Conservation (phyloP, 2,888 invertebrate genomes). For the Cosmorhoe ocellata region DNA sequence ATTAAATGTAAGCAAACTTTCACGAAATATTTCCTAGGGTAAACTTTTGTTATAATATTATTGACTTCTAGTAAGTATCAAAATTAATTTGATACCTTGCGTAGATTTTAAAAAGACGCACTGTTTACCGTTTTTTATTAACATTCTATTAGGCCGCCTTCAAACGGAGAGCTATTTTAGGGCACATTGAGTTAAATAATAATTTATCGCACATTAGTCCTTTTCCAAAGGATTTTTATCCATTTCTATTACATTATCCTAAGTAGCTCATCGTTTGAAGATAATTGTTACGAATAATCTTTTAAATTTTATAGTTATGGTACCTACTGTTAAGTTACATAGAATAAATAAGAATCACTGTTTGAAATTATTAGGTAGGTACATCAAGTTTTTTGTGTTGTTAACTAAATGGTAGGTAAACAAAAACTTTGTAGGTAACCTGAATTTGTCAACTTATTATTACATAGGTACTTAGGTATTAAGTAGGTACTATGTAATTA, state of each 20-base stretch:
- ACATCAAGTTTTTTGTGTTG: constrained; percentile 17
- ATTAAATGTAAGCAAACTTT: constrained; percentile 1
- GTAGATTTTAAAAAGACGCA: constrained; percentile 42
- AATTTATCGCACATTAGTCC: too few relatives aligned
- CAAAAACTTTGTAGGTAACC: too few relatives aligned
- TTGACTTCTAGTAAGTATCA: constrained; percentile 41
- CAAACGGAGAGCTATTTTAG: too few relatives aligned
- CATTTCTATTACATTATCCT: too few relatives aligned
- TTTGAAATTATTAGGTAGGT: constrained; percentile 43
- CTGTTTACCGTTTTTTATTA: constrained; percentile 41
- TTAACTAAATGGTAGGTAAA: neutral
- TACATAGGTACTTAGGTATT: too few relatives aligned
- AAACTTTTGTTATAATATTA: constrained; percentile 15
- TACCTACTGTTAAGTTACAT: constrained; percentile 63
- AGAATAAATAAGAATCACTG: constrained; percentile 60
- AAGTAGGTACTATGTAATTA: too few relatives aligned
- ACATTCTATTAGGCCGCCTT: constrained; percentile 15
- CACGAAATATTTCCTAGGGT: neutral
- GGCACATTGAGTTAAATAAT: too few relatives aligned
- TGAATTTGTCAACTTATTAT: too few relatives aligned
- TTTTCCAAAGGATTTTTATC: too few relatives aligned
- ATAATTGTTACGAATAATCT: constrained; percentile 45
- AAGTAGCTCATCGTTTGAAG: too few relatives aligned
- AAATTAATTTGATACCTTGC: constrained; percentile 37
- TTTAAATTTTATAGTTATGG: constrained; percentile 44